Conservation (phyloP, 2,797 vertebrate genomes). For the Pagetopsis macropterus region DNA sequence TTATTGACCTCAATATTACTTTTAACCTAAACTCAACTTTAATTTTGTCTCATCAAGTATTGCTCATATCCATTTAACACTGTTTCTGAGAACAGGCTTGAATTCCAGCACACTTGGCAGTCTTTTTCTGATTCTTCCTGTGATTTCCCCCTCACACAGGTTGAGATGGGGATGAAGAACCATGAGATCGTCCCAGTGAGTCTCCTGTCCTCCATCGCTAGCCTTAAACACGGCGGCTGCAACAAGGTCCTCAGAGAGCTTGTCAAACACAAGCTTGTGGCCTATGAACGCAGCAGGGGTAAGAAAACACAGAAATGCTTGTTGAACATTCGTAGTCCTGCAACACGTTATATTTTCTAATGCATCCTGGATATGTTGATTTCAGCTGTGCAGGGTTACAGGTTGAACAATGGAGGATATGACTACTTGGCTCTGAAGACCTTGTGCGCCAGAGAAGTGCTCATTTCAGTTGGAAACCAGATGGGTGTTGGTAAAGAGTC, state of each 20-base stretch:
- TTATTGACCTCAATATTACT: not conserved
- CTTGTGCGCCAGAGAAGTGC: constrained; percentile 88
- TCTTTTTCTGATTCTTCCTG: not conserved
- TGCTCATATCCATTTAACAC: not conserved
- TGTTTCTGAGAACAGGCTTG: not conserved
- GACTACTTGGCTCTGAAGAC: constrained; percentile 97
- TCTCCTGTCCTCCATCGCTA: constrained; percentile 93
- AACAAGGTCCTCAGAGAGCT: constrained; percentile 95
- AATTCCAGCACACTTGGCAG: not conserved
- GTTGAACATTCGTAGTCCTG: not conserved
- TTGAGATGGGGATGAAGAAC: constrained; percentile 99
- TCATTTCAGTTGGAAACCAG: constrained; percentile 94
- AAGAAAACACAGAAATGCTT: constrained; percentile 69
- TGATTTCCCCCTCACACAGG: constrained; percentile 74
- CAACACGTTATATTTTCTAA: constrained; percentile 10
- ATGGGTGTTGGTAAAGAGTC: constrained; percentile 99
- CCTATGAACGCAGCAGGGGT: constrained; percentile 92
- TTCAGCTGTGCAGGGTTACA: constrained; percentile 94
- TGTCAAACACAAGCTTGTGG: constrained; percentile 91
- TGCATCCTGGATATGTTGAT: constrained; percentile 12
- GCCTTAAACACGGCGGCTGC: constrained; percentile 95
- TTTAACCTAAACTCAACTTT: not conserved
- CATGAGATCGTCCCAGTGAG: constrained; percentile 96
- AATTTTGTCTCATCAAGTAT: not conserved
- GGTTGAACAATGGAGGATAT: constrained; percentile 93